Conservation (phyloP, 1,140 invertebrate species). For the Metopolophium dirhodum region DNA sequence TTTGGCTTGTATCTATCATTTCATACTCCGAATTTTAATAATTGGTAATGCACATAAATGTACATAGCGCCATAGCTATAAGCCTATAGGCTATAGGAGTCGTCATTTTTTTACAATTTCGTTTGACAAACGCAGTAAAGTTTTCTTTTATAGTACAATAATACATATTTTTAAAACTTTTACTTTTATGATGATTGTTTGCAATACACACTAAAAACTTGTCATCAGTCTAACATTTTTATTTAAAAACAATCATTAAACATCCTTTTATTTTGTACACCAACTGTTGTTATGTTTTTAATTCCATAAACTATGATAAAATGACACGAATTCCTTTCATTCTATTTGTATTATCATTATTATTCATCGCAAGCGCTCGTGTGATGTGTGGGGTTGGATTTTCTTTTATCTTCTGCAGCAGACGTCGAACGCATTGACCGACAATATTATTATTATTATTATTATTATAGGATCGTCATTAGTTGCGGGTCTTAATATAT, state of each 20-base stretch:
- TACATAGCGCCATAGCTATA: no score
- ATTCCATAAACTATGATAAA: not conserved
- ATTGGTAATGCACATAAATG: no score
- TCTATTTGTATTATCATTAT: not conserved
- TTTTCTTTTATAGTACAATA: not conserved
- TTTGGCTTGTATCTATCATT: no score
- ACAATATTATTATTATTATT: conserved; percentile 5
- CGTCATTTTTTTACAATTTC: not conserved
- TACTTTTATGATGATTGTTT: not conserved
- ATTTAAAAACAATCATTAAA: not conserved
- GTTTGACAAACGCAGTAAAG: not conserved
- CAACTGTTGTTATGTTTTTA: not conserved
- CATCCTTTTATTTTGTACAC: not conserved
- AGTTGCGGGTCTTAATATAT: not conserved
- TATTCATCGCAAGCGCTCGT: not conserved
- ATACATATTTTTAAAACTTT: not conserved
- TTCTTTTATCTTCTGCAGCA: not conserved
- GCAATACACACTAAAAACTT: not conserved
- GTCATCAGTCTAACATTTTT: not conserved
- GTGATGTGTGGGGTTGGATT: not conserved
- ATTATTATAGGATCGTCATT: conserved; percentile 3
- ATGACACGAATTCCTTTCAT: not conserved
- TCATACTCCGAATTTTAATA: no score
- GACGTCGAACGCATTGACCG: not conserved
- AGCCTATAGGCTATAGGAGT: no score